Conservation (phyloP, 2,888 invertebrate species). For the Allygus modestus region DNA sequence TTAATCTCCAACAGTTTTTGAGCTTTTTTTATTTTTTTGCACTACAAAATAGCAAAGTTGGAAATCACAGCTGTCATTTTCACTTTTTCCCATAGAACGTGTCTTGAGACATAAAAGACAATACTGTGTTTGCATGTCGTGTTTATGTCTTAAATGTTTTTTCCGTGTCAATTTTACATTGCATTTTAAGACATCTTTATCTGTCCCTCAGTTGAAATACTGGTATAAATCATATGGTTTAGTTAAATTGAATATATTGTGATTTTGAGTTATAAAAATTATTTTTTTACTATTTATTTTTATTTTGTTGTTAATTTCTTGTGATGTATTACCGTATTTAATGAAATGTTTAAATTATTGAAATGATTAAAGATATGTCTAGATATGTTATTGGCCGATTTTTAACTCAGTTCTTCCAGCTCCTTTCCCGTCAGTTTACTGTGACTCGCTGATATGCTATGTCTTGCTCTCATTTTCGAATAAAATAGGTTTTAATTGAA, state of each 20-base stretch:
- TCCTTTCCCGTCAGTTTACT: too few relatives aligned
- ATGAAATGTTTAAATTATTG: background rate
- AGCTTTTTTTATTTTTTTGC: too few relatives aligned
- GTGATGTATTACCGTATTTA: background rate
- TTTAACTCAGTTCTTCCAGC: too few relatives aligned
- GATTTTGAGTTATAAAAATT: constrained; percentile 2
- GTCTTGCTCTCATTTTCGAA: too few relatives aligned
- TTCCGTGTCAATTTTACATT: background rate
- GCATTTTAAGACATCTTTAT: background rate
- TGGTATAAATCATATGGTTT: background rate
- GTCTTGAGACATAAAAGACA: constrained; percentile 12
- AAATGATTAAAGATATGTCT: constrained; percentile 7
- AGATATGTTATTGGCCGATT: background rate
- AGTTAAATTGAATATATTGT: background rate
- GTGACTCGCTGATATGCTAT: too few relatives aligned
- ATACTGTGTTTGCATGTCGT: constrained; percentile 27
- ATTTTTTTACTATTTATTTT: constrained; percentile 36
- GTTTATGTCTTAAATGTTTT: constrained; percentile 28
- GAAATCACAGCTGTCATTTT: too few relatives aligned
- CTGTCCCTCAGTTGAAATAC: background rate
- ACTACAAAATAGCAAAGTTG: too few relatives aligned
- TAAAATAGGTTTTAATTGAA: too few relatives aligned
- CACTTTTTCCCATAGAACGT: background rate
- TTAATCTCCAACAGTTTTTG: background rate
- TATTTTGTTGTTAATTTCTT: background rate